phyloP scores from a whole-genome alignment of 2,888 invertebrate genomes.

The Ophion obscuratus region DNA sequence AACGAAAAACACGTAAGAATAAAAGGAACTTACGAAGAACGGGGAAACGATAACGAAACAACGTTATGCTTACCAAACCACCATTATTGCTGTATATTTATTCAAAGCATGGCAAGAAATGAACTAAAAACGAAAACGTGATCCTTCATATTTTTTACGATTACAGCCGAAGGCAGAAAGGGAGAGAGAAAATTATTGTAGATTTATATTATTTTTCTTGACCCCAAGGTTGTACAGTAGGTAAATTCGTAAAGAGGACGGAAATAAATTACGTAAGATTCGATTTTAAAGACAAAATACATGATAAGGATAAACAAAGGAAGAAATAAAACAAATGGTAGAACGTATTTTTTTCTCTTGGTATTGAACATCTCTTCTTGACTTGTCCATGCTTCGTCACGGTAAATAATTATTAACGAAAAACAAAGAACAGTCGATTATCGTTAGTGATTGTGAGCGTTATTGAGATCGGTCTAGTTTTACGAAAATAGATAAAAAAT shows the following conservation, averaged over 20 bases:
- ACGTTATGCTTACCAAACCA: slow-evolving; percentile 57
- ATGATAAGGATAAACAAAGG: slow-evolving; percentile 16
- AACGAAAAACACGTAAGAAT: slow-evolving; percentile 24
- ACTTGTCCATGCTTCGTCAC: slow-evolving; percentile 18
- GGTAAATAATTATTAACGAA: slow-evolving; percentile 16
- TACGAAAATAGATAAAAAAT: slow-evolving; percentile 51
- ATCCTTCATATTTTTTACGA: slow-evolving; percentile 71
- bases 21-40: neutral
- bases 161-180: slow-evolving; percentile 38
- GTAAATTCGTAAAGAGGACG: slow-evolving; percentile 59
- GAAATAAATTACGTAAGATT: slow-evolving; percentile 30
- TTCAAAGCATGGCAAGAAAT: slow-evolving; percentile 8
- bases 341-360: neutral
- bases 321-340: neutral
- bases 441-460: slow-evolving; percentile 60
- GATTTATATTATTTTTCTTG: slow-evolving; percentile 71
- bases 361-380: neutral
- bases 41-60: slow-evolving; percentile 23
- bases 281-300: slow-evolving; percentile 33
- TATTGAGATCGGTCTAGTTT: slow-evolving; percentile 75
- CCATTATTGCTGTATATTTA: slow-evolving; percentile 53
- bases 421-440: slow-evolving; percentile 41
- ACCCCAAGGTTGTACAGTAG: slow-evolving; percentile 67
- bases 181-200: slow-evolving; percentile 59
- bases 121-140: slow-evolving; percentile 17